Evolutionary conservation across 2,797 vertebrate genomes (phyloP), one percentile per base, ranked within the genome.

Genomic region (Lepus townsendii): DNA sequence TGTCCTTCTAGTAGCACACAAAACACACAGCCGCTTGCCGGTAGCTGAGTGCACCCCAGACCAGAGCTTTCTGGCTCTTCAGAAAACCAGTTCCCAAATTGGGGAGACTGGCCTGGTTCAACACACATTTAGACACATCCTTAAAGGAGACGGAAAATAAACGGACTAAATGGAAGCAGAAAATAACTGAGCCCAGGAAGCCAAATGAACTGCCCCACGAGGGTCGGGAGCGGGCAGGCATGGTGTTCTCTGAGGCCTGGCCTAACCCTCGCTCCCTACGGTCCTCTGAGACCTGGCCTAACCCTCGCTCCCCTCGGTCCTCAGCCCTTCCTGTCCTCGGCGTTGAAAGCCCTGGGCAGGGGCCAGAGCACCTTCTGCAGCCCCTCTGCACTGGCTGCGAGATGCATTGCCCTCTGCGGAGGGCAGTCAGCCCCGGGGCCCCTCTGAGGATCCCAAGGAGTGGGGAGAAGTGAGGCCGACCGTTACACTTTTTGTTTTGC

Each of bases 251-350:
- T 2, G 3, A 19, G 62, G 30, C 32, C 2, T 11, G 0, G 54
- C n/a, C 35, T 14, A 7, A 7, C 2, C 19, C 35, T 2, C 0
- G 0, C 1, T 6, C 27, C 27, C 60, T 32, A 30, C 2, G 1
- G 30, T 1, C 35, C 0, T 0, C 20, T 0, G 19, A 8, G 24
- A 35, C 26, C 24, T 11, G 0, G 54, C n/a, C 35, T 14, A 7
- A 7, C 2, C 19, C 35, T 2, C 0, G 0, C 0, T 6, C 27
- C 27, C 60, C 52, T 38, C 2, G 0, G 30, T 1, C 35, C 0
- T 0, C 20, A 54, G 24, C 12, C 14, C 10, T 2, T 10, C 0
- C 2, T 65, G 19, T 22, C 20, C 10, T 47, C 13, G 35, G 24
- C 9, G 42, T 57, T 57, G 26, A 16, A 38, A 30, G 20, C 20